Evolutionary conservation across 2,888 invertebrate genomes (phyloP), one percentile per base, ranked within the genome.

Genomic region (Cerastoderma edule): DNA sequence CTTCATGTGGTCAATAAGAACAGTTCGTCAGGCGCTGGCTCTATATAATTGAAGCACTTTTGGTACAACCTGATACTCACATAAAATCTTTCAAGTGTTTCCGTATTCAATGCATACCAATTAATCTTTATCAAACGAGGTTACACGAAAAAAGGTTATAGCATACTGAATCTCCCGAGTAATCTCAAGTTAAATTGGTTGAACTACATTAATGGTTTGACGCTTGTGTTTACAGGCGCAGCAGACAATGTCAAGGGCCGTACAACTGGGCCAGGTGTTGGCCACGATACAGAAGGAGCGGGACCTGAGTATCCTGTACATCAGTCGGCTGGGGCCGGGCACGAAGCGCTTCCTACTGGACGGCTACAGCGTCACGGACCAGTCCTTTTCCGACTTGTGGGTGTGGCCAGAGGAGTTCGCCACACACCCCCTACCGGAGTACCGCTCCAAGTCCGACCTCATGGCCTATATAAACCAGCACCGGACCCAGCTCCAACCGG

Each of bases 211-310:
- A 16, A 39, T 16, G 39, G 39, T 39, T 39, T 39, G 8, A 8
- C 6, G 39, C 16, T 13, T 53, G 6, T 22, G 5, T 1, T 69
- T 72, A 24, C 22, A 89, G 88, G 86, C 87, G 4, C 77, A 83
- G 46, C 73, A 77, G 10, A 78, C 84, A 10, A 83, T 88, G 48
- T 63, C 80, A 39, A 85, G 85, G 64, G 83, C 86, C 39, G 81
- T 87, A 16, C 83, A 80, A 54, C 72, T 89, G 1, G 89, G 89
- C 2, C 78, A 83, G 60, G 69, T 89, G 28, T 82, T 89, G 56
- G 85, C 88, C 75, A 72, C 78, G 8, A 80, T 89, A 10, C 89
- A 89, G 69, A 72, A 83, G 48, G 89, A 89, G 67, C 71, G 89
- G 16, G 89, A 89, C 75, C 85, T 87, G 85, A 81, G 83, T 39